Base-by-base conservation (phyloP, 2,888 invertebrate genomes). In the Pedicia rivosa region DNA sequence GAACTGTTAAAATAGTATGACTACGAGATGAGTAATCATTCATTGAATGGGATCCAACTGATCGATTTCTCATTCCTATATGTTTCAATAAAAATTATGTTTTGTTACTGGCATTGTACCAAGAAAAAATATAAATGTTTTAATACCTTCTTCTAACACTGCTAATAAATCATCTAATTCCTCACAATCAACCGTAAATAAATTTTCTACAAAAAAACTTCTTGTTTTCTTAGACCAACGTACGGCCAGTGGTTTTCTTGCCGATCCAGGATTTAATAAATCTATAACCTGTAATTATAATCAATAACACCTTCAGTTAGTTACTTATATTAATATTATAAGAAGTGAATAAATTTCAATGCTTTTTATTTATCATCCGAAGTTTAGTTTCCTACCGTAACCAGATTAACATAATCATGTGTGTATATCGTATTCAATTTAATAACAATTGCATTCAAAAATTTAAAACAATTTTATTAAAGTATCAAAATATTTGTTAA, bases 251-350 rank as follows among this genome's bases (percentile, higher is more conserved):
- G 90, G 81, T 56, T 60, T 61, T 35, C 83, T 69, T 1, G 78
- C 72, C 28, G 70, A 75, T 19, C 84, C 84, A 0, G 90, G 84
- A 63, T 94, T 94, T 31, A 94, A 65, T 37, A 94, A 70, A 64
- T 94, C 94, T 58, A 91, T 87, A 40, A 92, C 90, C 91, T 92
- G 56, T n/a, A n/a, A n/a, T n/a, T n/a, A n/a, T n/a, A n/a, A n/a
- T n/a, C n/a, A n/a, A n/a, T n/a, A n/a, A n/a, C n/a, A n/a, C n/a
- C n/a, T n/a, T n/a, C n/a, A n/a, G n/a, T n/a, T n/a, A n/a, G n/a
- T n/a, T n/a, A n/a, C n/a, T n/a, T n/a, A n/a, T n/a, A n/a, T n/a
- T n/a, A n/a, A n/a, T n/a, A n/a, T n/a, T n/a, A n/a, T n/a, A n/a
- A n/a, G n/a, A n/a, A n/a, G n/a, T n/a, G n/a, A n/a, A n/a, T n/a